Evolutionary conservation across 2,888 invertebrate genomes (phyloP).

Genomic region (Sepioteuthis lessoniana): DNA sequence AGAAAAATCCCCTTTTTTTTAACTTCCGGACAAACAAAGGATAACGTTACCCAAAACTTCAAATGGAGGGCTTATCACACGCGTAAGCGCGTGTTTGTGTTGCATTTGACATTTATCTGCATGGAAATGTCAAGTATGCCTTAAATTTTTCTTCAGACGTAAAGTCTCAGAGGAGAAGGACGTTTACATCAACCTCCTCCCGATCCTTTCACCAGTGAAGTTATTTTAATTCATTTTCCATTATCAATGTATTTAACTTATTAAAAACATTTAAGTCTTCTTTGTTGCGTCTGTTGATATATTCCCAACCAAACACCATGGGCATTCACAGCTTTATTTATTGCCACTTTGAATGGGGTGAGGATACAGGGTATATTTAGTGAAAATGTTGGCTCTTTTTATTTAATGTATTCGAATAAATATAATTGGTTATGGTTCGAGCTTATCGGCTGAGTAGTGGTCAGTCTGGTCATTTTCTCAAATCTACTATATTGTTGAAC

Average conservation of each 20-base stretch:
- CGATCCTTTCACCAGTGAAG: not conserved
- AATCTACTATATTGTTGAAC: no score
- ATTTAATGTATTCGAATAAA: not conserved
- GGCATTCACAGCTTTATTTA: not conserved
- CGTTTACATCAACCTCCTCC: not conserved
- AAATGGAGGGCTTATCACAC: not conserved
- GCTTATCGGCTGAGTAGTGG: not conserved
- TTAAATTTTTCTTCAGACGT: no score
- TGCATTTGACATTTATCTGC: not conserved
- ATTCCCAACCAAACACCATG: not conserved
- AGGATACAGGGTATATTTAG: no score
- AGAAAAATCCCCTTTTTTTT: not conserved
- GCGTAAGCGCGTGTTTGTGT: not conserved
- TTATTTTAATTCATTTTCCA: constrained; percentile 17
- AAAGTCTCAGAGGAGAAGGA: no score
- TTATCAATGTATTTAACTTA: not conserved
- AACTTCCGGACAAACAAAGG: constrained; percentile 33
- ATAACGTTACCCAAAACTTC: not conserved
- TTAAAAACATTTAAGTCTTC: not conserved
- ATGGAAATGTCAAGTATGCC: constrained; percentile 11
- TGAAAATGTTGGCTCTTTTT: no score
- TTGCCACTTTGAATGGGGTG: not conserved
- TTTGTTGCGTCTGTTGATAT: not conserved
- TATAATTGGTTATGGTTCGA: not conserved
- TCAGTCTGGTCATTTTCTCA: no score